Evolutionary conservation across 2,113 vertebrate genomes (phyloP).

Genomic region (Cygnus atratus): DNA sequence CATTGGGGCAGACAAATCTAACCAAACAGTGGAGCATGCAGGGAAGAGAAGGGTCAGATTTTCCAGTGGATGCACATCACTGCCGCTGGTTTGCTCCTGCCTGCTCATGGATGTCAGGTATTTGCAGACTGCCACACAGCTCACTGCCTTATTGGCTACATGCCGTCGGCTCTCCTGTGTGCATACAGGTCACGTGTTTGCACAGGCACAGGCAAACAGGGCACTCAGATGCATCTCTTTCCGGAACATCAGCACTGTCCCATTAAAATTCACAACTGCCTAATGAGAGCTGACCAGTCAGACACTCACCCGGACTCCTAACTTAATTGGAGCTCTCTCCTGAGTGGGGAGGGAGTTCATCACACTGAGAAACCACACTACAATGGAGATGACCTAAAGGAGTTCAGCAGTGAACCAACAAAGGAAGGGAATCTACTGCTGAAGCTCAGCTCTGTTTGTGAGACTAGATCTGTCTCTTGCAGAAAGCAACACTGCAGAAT

Average conservation of each 20-base stretch:
- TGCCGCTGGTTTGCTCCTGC: not conserved
- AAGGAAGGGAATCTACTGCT: not conserved
- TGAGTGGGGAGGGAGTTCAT: not conserved
- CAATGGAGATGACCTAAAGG: not conserved
- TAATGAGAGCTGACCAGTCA: not conserved
- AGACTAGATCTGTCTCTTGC: not conserved
- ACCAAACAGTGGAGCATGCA: not conserved
- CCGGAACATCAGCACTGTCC: not conserved
- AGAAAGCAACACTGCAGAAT: not conserved
- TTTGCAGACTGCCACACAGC: not conserved
- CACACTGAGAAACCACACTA: not conserved
- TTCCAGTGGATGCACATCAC: slow-evolving; percentile 20
- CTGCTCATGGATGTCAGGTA: not conserved
- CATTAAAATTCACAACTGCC: not conserved
- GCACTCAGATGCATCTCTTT: not conserved
- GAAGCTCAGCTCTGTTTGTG: not conserved
- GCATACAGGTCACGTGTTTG: not conserved
- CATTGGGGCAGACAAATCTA: not conserved
- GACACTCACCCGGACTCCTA: not conserved
- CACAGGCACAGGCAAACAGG: not conserved
- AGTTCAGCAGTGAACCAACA: not conserved
- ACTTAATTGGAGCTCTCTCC: not conserved
- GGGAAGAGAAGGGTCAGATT: not conserved
- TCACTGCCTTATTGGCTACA: not conserved
- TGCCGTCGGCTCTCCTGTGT: not conserved